These are phyloP conservation scores for Polydrusus cervinus DNA, from an alignment of 2,888 invertebrate species.

Conservation along the genomic window DNA sequence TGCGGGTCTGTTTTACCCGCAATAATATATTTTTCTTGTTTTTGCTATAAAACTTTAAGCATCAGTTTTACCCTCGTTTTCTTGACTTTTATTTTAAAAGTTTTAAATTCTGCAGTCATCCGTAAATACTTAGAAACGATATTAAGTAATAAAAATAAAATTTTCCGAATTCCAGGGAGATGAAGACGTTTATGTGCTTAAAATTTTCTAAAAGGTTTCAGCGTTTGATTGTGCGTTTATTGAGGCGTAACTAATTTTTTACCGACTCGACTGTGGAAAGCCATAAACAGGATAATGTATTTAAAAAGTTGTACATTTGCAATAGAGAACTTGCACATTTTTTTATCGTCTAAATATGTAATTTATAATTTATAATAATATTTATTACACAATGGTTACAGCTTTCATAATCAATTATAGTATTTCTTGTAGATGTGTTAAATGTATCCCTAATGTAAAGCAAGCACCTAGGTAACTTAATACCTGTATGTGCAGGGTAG, in stretches of 20 bases:
- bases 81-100: slow-evolving; percentile 21
- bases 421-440: too few species aligned
- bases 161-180: background rate
- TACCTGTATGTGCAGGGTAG: too few species aligned
- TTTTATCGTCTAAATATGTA: too few species aligned
- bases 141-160: slow-evolving; percentile 10
- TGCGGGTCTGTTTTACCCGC: slow-evolving; percentile 38
- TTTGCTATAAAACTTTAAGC: slow-evolving; percentile 27
- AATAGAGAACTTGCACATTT: too few species aligned
- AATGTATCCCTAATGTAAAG: too few species aligned
- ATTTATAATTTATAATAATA: too few species aligned
- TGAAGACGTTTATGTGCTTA: background rate
- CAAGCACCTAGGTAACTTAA: too few species aligned
- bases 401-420: too few species aligned
- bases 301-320: too few species aligned
- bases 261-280: background rate
- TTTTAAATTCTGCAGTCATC: slow-evolving; percentile 17
- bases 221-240: background rate
- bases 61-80: slow-evolving; percentile 26
- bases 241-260: background rate
- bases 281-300: too few species aligned
- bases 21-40: slow-evolving; percentile 36
- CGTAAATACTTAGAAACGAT: slow-evolving; percentile 2
- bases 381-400: too few species aligned
- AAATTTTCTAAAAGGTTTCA: background rate